Conservation (phyloP, 2,113 vertebrate species). For the Brachyhypopomus occidentalis region DNA sequence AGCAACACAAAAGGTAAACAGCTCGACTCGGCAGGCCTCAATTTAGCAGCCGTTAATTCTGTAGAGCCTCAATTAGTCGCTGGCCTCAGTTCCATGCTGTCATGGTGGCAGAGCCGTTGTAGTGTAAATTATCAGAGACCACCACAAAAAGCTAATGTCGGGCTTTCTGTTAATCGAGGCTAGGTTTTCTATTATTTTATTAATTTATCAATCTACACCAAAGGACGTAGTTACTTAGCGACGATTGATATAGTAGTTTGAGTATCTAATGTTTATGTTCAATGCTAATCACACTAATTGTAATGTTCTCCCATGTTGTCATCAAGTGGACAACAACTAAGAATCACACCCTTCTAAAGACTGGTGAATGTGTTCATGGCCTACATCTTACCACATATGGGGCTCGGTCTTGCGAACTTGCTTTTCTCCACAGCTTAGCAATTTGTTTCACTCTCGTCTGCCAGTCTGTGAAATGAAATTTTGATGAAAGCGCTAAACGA, state of each 20-base stretch:
- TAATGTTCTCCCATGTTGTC: too few relatives aligned
- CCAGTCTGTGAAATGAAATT: conserved; percentile 82
- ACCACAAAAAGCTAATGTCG: too few relatives aligned
- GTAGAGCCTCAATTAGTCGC: too few relatives aligned
- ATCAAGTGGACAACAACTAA: not conserved
- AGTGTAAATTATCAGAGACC: too few relatives aligned
- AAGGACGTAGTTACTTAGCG: not conserved
- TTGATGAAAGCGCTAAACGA: not conserved
- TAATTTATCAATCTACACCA: too few relatives aligned
- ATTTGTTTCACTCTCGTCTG: conserved; percentile 95
- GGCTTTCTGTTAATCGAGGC: too few relatives aligned
- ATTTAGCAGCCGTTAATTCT: too few relatives aligned
- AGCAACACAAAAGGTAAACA: conserved; percentile 24
- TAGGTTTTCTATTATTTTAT: too few relatives aligned
- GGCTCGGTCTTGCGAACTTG: conserved; percentile 93
- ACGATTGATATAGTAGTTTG: not conserved
- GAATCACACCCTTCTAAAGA: not conserved
- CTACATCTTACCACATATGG: conserved; percentile 90
- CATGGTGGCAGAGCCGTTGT: too few relatives aligned
- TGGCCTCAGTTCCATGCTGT: too few relatives aligned
- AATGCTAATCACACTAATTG: too few relatives aligned
- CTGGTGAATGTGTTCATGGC: not conserved
- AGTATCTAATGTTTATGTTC: not conserved
- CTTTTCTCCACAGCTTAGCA: conserved; percentile 96
- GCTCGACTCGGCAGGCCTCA: not conserved